Evolutionary conservation across 2,113 vertebrate species (phyloP), one percentile per base, ranked within the genome.

Genomic region (Notarius quadriscutis): DNA sequence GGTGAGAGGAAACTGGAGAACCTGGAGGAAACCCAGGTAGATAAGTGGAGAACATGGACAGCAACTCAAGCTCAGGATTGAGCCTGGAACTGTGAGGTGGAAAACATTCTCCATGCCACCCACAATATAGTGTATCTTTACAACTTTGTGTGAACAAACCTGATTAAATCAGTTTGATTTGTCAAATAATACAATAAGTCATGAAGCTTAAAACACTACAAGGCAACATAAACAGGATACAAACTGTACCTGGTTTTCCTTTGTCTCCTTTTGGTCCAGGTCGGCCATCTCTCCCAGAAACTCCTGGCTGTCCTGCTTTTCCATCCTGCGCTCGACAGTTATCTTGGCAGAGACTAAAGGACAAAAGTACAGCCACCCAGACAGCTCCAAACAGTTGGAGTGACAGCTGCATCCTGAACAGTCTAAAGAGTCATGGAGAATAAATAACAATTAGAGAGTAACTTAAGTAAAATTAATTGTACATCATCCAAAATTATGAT

Each of bases 161-260:
- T 51, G 6, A 78, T 4, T 77, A 25, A 51, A 50, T 1, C 22
- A 48, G 11, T 9, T 50, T 22, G 20, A 50, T 50, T 5, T 51
- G 41, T 20, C 48, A 25, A 77, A 78, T 51, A 53, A n/a, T 60
- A 10, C 3, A 81, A 58, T 15, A 60, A 14, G 55, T 34, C 17
- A 81, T 60, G 2, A 80, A 57, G 10, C 14, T 34, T 80, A 79
- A 74, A 41, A 41, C 41, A 41, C 41, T 41, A 41, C 41, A 41
- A 41, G 41, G 41, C 3, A 41, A 77, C 17, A 80, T 81, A 22
- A 81, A 55, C 14, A 71, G 0, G 0, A 5, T 12, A 17, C 88
- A 93, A 41, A 41, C 41, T 41, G 41, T 93, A 98, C 97, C 97
- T 89, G 96, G 92, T 0, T 96, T 94, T 88, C 97, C 97, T 57